Percentiles rank a stretch among this genome's conserved stretches.
These are phyloP conservation scores for Anas platyrhynchos DNA, from an alignment of 2,113 vertebrate genomes.

Conservation along the genomic window DNA sequence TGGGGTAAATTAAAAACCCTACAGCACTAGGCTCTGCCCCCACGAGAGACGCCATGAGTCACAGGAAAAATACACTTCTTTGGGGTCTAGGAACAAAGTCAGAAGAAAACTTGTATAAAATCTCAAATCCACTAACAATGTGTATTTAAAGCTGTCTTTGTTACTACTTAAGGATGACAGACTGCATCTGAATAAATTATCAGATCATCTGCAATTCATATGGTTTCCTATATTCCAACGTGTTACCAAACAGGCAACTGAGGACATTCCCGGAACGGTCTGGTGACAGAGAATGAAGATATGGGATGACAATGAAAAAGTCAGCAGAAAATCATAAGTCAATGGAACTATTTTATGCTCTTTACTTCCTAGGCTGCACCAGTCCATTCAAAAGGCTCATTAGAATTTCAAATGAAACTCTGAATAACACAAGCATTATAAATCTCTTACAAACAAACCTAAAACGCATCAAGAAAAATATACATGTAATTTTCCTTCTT, in stretches of 20 bases:
- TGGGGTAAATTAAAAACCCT: not conserved
- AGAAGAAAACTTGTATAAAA: not conserved
- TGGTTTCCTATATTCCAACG: not conserved
- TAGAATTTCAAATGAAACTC: conserved; percentile 81
- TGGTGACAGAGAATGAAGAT: conserved; percentile 42
- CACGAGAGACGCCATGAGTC: not conserved
- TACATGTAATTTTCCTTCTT: conserved; percentile 72
- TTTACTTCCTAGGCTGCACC: conserved; percentile 60
- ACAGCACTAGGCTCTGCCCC: not conserved
- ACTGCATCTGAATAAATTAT: conserved; percentile 21
- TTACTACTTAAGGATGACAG: not conserved
- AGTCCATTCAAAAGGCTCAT: conserved; percentile 72
- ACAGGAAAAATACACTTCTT: not conserved
- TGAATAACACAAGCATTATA: conserved; percentile 74
- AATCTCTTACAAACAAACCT: conserved; percentile 77
- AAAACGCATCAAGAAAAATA: conserved; percentile 71
- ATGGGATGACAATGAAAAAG: conserved; percentile 54
- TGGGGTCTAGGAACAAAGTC: not conserved
- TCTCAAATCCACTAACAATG: not conserved
- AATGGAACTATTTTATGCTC: conserved; percentile 68
- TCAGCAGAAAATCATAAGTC: conserved; percentile 64
- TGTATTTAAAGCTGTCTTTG: not conserved
- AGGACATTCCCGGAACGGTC: conserved; percentile 40
- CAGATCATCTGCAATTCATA: conserved; percentile 50
- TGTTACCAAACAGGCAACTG: not conserved